Evolutionary conservation across 2,888 invertebrate genomes (phyloP).

Genomic region (Lycocerus yunnanus): DNA sequence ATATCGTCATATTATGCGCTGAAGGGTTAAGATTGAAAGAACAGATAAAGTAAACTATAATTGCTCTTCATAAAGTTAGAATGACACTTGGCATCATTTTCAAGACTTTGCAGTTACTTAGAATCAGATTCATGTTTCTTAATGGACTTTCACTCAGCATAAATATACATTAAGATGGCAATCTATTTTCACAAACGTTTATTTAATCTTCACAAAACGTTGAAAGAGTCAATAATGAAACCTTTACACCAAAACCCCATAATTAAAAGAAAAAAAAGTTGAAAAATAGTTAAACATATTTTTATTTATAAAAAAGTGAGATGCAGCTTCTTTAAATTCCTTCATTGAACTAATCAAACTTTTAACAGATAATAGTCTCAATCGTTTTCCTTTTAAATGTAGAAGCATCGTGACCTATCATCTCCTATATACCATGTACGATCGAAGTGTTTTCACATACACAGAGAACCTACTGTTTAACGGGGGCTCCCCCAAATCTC

Average conservation of each 20-base stretch:
- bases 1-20: not conserved
- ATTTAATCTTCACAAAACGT: not conserved
- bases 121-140: constrained; percentile 4
- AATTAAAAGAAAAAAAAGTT: not conserved
- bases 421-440: too few relatives aligned
- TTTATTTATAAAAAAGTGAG: not conserved
- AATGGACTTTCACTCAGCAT: constrained; percentile 5
- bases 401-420: too few relatives aligned
- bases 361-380: too few relatives aligned
- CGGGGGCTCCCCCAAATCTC: too few relatives aligned
- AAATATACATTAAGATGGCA: constrained; percentile 5
- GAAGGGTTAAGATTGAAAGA: not conserved
- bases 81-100: constrained; percentile 5
- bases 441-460: too few relatives aligned
- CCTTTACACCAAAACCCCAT: not conserved
- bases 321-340: not conserved
- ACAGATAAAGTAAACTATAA: not conserved
- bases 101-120: not conserved
- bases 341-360: too few relatives aligned
- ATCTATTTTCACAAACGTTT: constrained; percentile 2
- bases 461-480: too few relatives aligned
- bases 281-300: not conserved
- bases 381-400: too few relatives aligned
- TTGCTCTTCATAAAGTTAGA: not conserved
- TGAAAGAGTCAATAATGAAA: not conserved